A percentile compares a stretch with the other conserved stretches of the same genome.
These are phyloP conservation scores for Clitarchus hookeri DNA, from an alignment of 2,888 invertebrate genomes.

Conservation along the genomic window DNA sequence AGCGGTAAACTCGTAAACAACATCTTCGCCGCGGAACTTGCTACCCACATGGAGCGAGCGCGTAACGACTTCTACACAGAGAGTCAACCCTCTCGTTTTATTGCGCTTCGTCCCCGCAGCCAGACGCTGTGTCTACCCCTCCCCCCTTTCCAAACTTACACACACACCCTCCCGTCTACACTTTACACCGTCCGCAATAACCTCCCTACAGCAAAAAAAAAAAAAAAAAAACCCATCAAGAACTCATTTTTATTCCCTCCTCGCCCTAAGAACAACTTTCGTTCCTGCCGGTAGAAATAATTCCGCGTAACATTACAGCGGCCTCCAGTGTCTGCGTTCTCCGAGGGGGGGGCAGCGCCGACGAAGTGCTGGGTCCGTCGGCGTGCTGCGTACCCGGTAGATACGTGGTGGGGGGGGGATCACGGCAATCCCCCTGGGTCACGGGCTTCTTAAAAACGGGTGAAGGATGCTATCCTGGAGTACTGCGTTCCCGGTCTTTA, in stretches of 20 bases:
- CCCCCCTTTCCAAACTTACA: too few species aligned
- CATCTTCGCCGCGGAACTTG: not conserved
- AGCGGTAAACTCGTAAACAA: slow-evolving; percentile 7
- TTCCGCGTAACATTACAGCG: not conserved
- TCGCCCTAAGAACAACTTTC: not conserved
- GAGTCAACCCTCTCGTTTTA: slow-evolving; percentile 8
- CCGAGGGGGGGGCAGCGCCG: not conserved
- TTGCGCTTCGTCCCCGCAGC: not conserved
- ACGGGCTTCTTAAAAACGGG: not conserved
- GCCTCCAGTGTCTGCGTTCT: not conserved
- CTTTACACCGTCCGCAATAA: not conserved
- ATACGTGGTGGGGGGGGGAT: not conserved
- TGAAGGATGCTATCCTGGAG: not conserved
- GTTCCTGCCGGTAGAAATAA: not conserved
- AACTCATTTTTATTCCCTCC: not conserved
- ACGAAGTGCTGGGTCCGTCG: not conserved
- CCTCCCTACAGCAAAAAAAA: too few species aligned
- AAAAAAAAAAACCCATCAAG: not conserved
- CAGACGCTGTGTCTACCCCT: not conserved
- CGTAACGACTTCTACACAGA: not conserved
- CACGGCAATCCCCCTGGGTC: not conserved
- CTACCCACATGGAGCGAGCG: not conserved
- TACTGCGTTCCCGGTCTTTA: not conserved
- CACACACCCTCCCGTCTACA: not conserved
- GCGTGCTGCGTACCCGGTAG: not conserved